Percentiles rank a stretch among this genome's conserved stretches.
Conservation (phyloP, 2,113 vertebrate species). For the Sarotherodon lohbergeri region DNA sequence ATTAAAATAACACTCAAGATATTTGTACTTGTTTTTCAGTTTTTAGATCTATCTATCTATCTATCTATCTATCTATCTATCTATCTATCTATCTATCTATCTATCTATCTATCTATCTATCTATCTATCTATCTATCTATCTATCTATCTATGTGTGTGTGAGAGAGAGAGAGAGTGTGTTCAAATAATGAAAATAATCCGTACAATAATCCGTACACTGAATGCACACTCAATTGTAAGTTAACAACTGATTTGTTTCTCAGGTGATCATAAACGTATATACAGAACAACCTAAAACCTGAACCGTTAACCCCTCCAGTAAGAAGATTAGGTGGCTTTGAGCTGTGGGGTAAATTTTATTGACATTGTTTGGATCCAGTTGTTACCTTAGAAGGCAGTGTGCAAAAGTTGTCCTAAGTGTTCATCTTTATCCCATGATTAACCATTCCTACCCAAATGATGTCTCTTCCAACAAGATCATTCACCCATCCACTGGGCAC, state of each 20-base stretch:
- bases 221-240: not conserved
- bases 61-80: not conserved
- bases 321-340: rapidly evolving
- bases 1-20: not conserved
- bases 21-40: not conserved
- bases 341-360: not conserved
- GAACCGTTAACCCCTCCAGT: not conserved
- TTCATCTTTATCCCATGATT: not conserved
- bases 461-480: not conserved
- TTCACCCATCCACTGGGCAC: not conserved
- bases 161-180: not conserved
- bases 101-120: not conserved
- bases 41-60: not conserved
- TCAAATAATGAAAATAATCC: not conserved
- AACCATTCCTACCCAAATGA: not conserved
- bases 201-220: not conserved
- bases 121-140: not conserved
- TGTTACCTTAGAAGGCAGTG: not conserved
- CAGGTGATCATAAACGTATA: not conserved
- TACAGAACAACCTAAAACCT: not conserved
- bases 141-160: not conserved
- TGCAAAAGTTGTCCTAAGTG: not conserved
- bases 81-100: not conserved
- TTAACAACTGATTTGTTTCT: not conserved
- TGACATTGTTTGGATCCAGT: not conserved